Base-by-base conservation (phyloP, 2,888 invertebrate genomes). In the Morpho achilles region DNA sequence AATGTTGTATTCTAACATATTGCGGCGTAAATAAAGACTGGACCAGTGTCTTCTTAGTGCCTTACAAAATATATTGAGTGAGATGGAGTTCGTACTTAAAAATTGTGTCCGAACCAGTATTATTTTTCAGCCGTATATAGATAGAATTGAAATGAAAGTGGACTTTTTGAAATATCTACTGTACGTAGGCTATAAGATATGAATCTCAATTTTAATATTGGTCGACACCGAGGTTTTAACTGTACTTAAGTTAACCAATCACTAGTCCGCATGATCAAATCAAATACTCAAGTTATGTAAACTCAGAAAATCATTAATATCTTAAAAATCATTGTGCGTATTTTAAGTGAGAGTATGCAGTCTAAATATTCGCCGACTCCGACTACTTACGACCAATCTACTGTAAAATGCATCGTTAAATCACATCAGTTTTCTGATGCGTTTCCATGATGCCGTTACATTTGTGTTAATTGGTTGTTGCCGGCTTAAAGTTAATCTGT, bases 1-100 rank as follows among this genome's bases (percentile, higher is more conserved):
- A 81, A 78, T 72, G 68, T 73, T 82, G 80, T 82, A 80, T 79
- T 77, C 78, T 85, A 84, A 85, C 82, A 80, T 73, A 69, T 73
- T 72, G 75, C 71, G 76, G 80, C 73, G 78, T 75, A 75, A 73
- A 72, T 66, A 72, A 74, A 76, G 73, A 75, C 74, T 75, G 69
- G 66, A 71, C 65, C 70, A 73, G 75, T 80, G 80, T 81, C 79
- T 80, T 79, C 74, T 70, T 76, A 77, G 80, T 80, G 79, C 77
- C 80, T 82, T 77, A 74, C 64, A 66, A 62, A 62, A 65, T 39
- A 58, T 58, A 42, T 44, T 65, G 67, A 70, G 69, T 62, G 62
- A 60, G 67, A 66, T 69, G 69, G 71, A 68, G 69, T 69, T 72
- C 73, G 75, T 80, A 78, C 74, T 79, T 79, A 78, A 76, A 74